Percentiles rank a stretch among this genome's conserved stretches.
These are phyloP conservation scores for Pelodytes ibericus DNA, from an alignment of 2,797 vertebrate species.

Conservation along the genomic window DNA sequence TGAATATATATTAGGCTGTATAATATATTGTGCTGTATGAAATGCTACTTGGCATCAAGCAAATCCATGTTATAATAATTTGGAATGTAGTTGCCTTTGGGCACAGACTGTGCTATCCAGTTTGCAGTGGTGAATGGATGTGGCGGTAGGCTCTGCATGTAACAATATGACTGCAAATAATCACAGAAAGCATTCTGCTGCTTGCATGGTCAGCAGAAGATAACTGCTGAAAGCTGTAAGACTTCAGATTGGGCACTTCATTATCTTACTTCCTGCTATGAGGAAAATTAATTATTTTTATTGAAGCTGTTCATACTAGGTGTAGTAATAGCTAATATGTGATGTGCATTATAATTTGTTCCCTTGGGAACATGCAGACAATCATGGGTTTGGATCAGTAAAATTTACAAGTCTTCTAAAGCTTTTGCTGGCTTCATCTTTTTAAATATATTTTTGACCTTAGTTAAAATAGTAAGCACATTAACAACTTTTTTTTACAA, in stretches of 20 bases:
- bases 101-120: constrained; percentile 24
- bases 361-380: too few relatives aligned
- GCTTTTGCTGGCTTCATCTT: not conserved
- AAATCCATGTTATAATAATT: constrained; percentile 35
- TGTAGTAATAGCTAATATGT: constrained; percentile 22
- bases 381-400: not conserved
- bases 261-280: constrained; percentile 44
- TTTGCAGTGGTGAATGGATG: constrained; percentile 31
- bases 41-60: constrained; percentile 7
- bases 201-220: constrained; percentile 50
- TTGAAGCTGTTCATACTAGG: constrained; percentile 25
- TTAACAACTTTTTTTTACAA: not conserved
- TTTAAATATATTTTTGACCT: not conserved
- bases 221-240: constrained; percentile 34
- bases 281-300: constrained; percentile 46
- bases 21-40: not conserved
- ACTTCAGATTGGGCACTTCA: constrained; percentile 40
- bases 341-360: constrained; percentile 20
- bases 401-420: not conserved
- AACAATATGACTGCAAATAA: constrained; percentile 51
- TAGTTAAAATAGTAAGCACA: not conserved
- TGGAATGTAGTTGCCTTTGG: constrained; percentile 25
- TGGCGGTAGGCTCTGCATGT: constrained; percentile 32
- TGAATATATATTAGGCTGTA: not conserved
- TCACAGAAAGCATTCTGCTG: constrained; percentile 37